Evolutionary conservation across 1,140 invertebrate species (phyloP).

Genomic region (Coenobita brevimanus): DNA sequence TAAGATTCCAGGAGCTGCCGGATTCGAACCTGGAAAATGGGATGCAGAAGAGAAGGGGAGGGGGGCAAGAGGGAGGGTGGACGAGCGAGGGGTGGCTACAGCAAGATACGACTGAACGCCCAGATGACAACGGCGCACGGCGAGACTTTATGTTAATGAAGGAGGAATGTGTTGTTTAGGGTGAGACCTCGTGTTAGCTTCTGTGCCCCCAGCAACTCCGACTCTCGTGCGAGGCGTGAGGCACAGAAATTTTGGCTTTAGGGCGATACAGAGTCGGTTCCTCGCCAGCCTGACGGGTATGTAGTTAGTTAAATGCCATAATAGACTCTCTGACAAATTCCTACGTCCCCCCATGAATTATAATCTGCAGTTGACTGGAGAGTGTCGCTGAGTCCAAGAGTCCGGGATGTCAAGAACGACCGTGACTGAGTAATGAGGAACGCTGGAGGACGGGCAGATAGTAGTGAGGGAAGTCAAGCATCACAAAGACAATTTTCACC

Average conservation of each 20-base stretch:
- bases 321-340: no score
- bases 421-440: not conserved
- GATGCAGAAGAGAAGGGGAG: not conserved
- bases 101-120: constrained; percentile 17
- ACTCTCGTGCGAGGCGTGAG: not conserved
- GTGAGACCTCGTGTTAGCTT: not conserved
- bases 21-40: constrained; percentile 33
- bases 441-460: not conserved
- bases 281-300: no score
- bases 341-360: no score
- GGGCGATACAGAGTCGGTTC: no score
- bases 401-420: not conserved
- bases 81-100: not conserved
- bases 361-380: no score
- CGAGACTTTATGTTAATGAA: constrained; percentile 48
- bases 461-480: constrained; percentile 12
- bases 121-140: constrained; percentile 18
- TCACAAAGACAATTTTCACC: constrained; percentile 53
- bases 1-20: constrained; percentile 56
- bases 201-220: not conserved
- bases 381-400: not conserved
- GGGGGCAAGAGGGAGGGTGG: not conserved
- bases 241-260: no score
- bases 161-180: constrained; percentile 45
- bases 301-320: no score